Base-by-base conservation (phyloP, 2,888 invertebrate species). In the Drosophila greeni region DNA sequence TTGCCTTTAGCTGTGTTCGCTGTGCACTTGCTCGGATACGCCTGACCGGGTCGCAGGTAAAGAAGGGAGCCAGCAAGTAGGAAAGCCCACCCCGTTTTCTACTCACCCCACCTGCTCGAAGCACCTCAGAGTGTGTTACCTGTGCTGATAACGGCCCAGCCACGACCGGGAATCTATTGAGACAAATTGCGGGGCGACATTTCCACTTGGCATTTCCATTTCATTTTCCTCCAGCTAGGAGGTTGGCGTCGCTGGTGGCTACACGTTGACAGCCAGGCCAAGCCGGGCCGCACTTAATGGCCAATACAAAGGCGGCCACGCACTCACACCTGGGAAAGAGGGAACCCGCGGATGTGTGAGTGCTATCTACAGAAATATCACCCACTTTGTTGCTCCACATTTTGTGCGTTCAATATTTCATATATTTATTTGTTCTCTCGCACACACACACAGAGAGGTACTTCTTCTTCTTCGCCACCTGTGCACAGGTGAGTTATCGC, bases 341-440 rank as follows among this genome's bases (percentile, higher is more conserved):
- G 36, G 26, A 20, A 29, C 37, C 29, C 26, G 26, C 9, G 24
- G 34, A n/a, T n/a, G 52, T 43, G 52, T 51, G 20, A 36, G 55
- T 54, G 64, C 69, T 75, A 82, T 74, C 79, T 70, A 66, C 54
- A 70, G 69, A 73, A 79, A 72, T 74, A 76, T 74, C 76, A 79
- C 80, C 70, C 70, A 73, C 72, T 77, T 75, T 70, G 45, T 14
- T 83, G 67, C 70, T 67, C 76, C 72, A 77, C 74, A 74, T 75
- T 75, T 68, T 14, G 70, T 66, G 76, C 72, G 78, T 77, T 77
- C 81, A 81, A 81, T 83, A 81, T 83, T 75, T 85, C 84, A 83
- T 81, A 75, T 83, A 75, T 83, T 82, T 80, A 80, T 84, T 80
- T 83, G 66, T 53, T 77, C 45, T 51, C 49, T 24, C 54, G 43